Conservation (phyloP, 1,140 invertebrate species). For the Bombus affinis region DNA sequence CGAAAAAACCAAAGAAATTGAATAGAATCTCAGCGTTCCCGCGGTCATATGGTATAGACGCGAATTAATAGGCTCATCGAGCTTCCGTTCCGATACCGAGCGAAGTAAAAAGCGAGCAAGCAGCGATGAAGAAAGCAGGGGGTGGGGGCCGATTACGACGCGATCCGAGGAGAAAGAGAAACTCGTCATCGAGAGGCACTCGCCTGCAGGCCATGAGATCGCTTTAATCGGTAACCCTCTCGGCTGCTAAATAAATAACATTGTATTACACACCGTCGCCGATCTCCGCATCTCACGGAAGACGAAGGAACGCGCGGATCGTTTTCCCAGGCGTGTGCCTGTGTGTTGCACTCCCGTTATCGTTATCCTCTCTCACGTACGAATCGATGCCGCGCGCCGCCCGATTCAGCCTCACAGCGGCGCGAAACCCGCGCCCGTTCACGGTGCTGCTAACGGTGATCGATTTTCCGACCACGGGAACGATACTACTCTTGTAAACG, state of each 20-base stretch:
- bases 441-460: conserved; percentile 41
- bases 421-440: conserved; percentile 21
- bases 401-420: conserved; percentile 48
- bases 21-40: not conserved
- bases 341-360: conserved; percentile 64
- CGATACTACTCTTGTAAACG: conserved; percentile 16
- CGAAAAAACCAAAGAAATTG: not conserved
- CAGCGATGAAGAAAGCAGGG: no score
- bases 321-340: conserved; percentile 63
- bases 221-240: conserved; percentile 53
- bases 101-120: not conserved
- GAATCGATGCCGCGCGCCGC: conserved; percentile 35
- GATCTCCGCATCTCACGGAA: conserved; percentile 59
- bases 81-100: conserved; percentile 17
- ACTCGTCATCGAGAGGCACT: conserved; percentile 5
- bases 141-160: not conserved
- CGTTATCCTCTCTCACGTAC: conserved; percentile 67
- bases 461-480: conserved; percentile 42
- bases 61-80: conserved; percentile 34
- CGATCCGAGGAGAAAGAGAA: not conserved
- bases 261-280: conserved; percentile 35
- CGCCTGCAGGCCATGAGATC: conserved; percentile 11
- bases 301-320: conserved; percentile 59
- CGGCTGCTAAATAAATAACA: conserved; percentile 59
- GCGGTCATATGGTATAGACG: not conserved